Conservation (phyloP, 2,888 invertebrate species). For the Catocala nupta region DNA sequence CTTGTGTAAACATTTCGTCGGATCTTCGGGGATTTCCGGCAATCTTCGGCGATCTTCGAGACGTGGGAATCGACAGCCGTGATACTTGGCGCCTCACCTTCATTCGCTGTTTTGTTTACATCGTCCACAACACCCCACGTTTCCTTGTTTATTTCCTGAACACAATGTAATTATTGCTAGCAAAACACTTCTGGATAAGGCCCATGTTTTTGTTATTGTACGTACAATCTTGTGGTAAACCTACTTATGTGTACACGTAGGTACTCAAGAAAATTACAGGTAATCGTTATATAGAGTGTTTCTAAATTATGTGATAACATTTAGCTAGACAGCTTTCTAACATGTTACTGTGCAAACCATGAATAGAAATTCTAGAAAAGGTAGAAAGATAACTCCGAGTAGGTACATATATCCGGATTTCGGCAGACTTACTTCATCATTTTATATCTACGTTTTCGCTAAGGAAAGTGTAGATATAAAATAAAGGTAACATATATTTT, state of each 20-base stretch:
- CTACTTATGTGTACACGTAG: background rate
- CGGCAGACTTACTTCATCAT: no score
- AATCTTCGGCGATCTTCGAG: constrained; percentile 23
- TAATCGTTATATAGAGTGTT: background rate
- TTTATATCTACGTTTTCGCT: no score
- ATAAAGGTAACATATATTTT: no score
- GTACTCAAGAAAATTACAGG: background rate
- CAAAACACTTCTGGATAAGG: constrained; percentile 34
- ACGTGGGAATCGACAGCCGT: constrained; percentile 59
- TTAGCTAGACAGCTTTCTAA: no score
- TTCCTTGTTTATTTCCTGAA: constrained; percentile 48
- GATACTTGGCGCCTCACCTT: constrained; percentile 45
- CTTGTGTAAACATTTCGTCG: constrained; percentile 42
- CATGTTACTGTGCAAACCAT: no score
- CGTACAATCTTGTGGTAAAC: constrained; percentile 13
- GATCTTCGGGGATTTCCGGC: constrained; percentile 26
- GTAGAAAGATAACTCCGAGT: no score
- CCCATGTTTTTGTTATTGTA: constrained; percentile 29
- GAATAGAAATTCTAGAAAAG: no score
- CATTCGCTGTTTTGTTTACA: constrained; percentile 45
- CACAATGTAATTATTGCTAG: constrained; percentile 45
- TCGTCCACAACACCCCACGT: constrained; percentile 35
- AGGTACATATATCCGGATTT: no score
- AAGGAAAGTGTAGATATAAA: no score
- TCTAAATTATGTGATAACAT: no score